Base-by-base conservation (phyloP, 2,888 invertebrate species). In the Myopa tessellatipennis region DNA sequence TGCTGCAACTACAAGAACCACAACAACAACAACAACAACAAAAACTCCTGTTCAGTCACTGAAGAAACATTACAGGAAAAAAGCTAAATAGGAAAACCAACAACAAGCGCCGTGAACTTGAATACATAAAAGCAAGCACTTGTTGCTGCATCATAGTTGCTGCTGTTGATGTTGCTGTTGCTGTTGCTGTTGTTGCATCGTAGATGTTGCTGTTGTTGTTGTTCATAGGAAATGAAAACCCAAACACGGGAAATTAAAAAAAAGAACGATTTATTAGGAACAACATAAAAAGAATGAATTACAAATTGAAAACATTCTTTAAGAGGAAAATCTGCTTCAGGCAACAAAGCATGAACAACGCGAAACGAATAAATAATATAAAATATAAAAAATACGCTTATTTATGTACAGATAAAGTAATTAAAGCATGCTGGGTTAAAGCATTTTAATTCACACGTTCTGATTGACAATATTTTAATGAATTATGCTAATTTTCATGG, bases 51-150 rank as follows among this genome's bases (percentile, higher is more conserved):
- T 50, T 34, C 18, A 38, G n/a, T 34, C 26, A 52, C 52, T 36
- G 50, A 38, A 36, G 26, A 36, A 63, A 73, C 14, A 63, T 12
- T 14, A 74, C 40, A 4, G 45, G 26, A 60, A 50, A 50, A 63
- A 69, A 36, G 8, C 34, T 16, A 65, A 26, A 38, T 26, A 55
- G 18, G 4, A 38, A 71, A 1, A 74, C 4, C 40, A 40, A 71
- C 52, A 71, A 14, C 55, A 63, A 38, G 52, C 34, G 65, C 76
- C 65, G 55, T 65, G 76, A 76, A 71, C 76, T 76, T 71, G 76
- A 76, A 71, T 61, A 70, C 55, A 55, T 45, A 61, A 16, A 69
- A 52, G 18, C 65, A 18, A 26, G 58, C 45, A 45, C 45, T 34
- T 10, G 40, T 38, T 40, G 26, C 3, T 60, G 40, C 45, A 50